phyloP scores from a whole-genome alignment of 2,113 vertebrate species.

The Grus americana region DNA sequence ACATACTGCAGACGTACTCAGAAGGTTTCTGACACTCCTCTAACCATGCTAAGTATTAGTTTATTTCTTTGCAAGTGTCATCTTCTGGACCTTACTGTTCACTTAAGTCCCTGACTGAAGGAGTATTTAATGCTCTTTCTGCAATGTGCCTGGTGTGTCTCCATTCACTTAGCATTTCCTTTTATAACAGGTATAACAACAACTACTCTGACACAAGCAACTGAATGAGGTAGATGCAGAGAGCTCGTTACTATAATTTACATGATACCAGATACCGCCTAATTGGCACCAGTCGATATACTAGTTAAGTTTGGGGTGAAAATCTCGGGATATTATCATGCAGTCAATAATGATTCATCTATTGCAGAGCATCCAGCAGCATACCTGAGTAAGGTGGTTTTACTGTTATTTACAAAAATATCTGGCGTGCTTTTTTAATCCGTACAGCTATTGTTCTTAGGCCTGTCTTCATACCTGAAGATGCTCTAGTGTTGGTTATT shows the following conservation, averaged over 20 bases:
- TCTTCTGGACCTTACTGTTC: neutral
- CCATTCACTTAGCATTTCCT: neutral
- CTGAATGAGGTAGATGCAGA: neutral
- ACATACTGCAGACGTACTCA: rapidly evolving
- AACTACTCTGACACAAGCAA: neutral
- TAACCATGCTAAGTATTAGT: neutral
- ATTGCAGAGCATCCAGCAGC: neutral
- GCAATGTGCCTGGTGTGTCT: neutral
- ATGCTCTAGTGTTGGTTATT: neutral
- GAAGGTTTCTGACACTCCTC: neutral
- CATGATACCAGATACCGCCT: rapidly evolving
- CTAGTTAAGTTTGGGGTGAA: neutral
- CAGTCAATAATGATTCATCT: neutral
- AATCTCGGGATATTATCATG: neutral
- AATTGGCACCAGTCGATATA: neutral
- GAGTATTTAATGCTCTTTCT: neutral
- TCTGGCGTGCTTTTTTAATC: neutral
- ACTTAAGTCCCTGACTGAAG: neutral
- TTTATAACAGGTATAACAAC: neutral
- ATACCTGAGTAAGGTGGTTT: neutral
- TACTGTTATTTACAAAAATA: neutral
- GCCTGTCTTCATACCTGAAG: neutral
- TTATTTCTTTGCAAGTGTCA: neutral
- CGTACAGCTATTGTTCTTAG: neutral
- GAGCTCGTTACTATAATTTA: neutral